Base-by-base conservation (phyloP, 2,113 vertebrate species). In the Scomber scombrus region DNA sequence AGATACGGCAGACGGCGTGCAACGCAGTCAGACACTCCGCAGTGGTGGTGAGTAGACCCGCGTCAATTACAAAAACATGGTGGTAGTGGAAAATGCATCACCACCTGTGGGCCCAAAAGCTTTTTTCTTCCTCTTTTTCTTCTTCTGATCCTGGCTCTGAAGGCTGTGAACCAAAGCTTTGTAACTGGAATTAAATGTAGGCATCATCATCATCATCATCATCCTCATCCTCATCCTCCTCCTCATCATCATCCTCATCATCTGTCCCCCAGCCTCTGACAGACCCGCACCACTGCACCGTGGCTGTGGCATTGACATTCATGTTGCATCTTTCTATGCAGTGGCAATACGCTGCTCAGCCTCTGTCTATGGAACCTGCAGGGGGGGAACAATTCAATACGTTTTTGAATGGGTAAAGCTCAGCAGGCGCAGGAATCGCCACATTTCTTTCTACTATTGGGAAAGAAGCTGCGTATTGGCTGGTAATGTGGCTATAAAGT, bases 1-100 rank as follows among this genome's bases (percentile, higher is more conserved):
- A 97, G 93, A 96, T 96, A 40, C 91, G 97, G 57, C 96, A 96
- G 88, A 97, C 95, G 69, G 96, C 96, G 14, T 96, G 94, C 69
- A 93, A 92, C 85, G 94, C 94, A 14, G 91, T 96, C 81, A 88
- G 95, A 90, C 95, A 91, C 60, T 89, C 92, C 21, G 84, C 92
- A 76, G 88, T 89, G 77, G 88, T 92, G 94, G 95, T 96, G 92
- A 95, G 94, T 89, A 31, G 3, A 75, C 26, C 60, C 46, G 61
- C 2, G 23, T 69, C 43, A 45, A 77, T 66, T n/a, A 65, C 29
- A 3, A 65, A 65, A 78, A 81, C 71, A 77, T 81, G 73, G 72
- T 64, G 70, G 71, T 52, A n/a, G 66, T 45, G n/a, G 54, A 54
- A 43, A 78, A 61, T 11, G 76, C 63, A 84, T 80, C 75, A 75